Conservation (phyloP, 2,888 invertebrate species). For the Lapara coniferarum region DNA sequence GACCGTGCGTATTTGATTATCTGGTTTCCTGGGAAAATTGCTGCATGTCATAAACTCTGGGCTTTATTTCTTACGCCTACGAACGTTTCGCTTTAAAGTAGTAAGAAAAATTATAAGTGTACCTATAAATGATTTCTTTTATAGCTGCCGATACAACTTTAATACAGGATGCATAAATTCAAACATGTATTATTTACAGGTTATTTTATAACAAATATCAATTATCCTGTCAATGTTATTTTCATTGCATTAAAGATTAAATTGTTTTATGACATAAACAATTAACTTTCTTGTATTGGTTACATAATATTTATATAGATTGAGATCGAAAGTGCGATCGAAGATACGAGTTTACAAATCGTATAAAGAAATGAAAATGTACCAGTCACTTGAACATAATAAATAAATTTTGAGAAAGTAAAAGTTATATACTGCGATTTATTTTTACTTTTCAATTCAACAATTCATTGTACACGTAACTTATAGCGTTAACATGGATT, state of each 20-base stretch:
- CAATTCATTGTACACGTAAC: not conserved
- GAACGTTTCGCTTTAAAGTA: not conserved
- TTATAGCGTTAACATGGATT: conserved; percentile 6
- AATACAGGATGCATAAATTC: too few species aligned
- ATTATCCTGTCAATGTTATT: not conserved
- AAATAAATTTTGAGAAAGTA: conserved; percentile 10
- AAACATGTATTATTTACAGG: too few species aligned
- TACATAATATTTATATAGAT: not conserved
- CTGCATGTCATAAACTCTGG: not conserved
- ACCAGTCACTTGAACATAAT: not conserved
- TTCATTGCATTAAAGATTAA: not conserved
- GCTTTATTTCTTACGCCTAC: not conserved
- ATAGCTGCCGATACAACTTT: too few species aligned
- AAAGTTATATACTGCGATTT: not conserved
- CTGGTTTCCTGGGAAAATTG: not conserved
- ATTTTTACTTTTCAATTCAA: not conserved
- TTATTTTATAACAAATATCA: not conserved
- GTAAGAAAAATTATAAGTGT: not conserved
- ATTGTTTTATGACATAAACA: not conserved
- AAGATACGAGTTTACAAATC: not conserved
- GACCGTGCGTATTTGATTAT: not conserved
- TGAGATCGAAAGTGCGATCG: conserved; percentile 3
- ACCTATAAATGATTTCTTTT: too few species aligned
- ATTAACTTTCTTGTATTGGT: not conserved
- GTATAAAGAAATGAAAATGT: not conserved